Conservation (phyloP, 2,797 vertebrate species). For the Lepus townsendii region DNA sequence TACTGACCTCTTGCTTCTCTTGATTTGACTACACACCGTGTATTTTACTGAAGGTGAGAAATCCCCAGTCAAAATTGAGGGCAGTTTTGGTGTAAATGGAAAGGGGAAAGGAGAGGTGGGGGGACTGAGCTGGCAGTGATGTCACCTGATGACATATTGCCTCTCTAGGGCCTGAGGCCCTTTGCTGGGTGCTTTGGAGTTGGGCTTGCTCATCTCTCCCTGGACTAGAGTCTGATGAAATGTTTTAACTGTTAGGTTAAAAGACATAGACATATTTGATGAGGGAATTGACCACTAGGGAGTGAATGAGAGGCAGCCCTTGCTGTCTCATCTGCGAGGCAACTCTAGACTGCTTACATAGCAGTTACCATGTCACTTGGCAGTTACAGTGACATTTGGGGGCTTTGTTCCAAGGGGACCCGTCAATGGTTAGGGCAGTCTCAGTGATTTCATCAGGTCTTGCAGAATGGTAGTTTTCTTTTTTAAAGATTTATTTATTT, state of each 20-base stretch:
- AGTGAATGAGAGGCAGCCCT: not conserved
- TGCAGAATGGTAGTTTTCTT: not conserved
- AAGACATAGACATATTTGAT: not conserved
- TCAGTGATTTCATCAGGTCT: not conserved
- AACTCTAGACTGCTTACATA: not conserved
- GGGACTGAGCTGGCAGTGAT: too few species aligned
- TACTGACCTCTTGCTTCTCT: not conserved
- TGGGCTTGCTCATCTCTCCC: not conserved
- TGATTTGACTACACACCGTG: not conserved
- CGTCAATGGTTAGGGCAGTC: not conserved
- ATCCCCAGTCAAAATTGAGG: not conserved
- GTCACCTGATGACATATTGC: not conserved
- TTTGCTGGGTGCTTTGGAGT: not conserved
- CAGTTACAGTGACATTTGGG: too few species aligned
- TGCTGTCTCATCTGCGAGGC: not conserved
- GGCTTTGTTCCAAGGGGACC: not conserved
- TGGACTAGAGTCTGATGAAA: not conserved
- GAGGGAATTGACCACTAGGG: not conserved
- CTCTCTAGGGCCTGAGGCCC: fast-evolving
- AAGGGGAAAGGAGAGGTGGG: not conserved
- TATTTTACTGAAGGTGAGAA: not conserved
- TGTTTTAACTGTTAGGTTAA: not conserved
- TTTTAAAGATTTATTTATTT: too few species aligned
- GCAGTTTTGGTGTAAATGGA: not conserved
- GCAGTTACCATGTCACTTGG: not conserved